Evolutionary conservation across 2,113 vertebrate genomes (phyloP).

Genomic region (Pantherophis guttatus): DNA sequence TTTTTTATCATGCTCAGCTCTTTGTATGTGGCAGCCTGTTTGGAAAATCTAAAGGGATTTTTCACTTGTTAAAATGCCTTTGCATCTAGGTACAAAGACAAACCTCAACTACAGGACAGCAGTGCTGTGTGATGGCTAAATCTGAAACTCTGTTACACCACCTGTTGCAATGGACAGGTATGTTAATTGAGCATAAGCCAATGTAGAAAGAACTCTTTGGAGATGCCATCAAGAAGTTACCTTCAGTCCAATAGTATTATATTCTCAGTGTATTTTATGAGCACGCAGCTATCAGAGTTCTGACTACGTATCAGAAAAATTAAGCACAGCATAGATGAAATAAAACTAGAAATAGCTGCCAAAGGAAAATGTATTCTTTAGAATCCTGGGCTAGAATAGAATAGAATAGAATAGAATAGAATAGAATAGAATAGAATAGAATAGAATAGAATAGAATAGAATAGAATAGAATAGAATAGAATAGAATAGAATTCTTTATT

Average conservation of each 20-base stretch:
- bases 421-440: too few species aligned
- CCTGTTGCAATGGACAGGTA: slow-evolving; percentile 1
- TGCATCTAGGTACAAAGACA: slow-evolving; percentile 1
- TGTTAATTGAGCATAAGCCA: not conserved
- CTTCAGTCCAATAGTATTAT: not conserved
- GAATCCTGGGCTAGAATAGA: not conserved
- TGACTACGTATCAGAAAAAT: not conserved
- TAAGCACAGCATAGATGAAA: not conserved
- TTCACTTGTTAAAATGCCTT: slow-evolving; percentile 1
- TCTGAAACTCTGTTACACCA: not conserved
- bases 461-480: too few species aligned
- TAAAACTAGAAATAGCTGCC: not conserved
- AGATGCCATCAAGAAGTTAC: not conserved
- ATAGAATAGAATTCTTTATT: too few species aligned
- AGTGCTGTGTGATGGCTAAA: not conserved
- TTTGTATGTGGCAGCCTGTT: not conserved
- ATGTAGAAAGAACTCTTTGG: not conserved
- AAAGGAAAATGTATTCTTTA: not conserved
- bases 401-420: too few species aligned
- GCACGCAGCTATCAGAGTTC: not conserved
- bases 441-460: too few species aligned
- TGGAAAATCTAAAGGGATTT: not conserved
- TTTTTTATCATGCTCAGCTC: not conserved
- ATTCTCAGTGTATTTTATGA: not conserved
- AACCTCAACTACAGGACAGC: not conserved